phyloP scores from a whole-genome alignment of 2,113 vertebrate genomes.

The Tauraco erythrolophus region DNA sequence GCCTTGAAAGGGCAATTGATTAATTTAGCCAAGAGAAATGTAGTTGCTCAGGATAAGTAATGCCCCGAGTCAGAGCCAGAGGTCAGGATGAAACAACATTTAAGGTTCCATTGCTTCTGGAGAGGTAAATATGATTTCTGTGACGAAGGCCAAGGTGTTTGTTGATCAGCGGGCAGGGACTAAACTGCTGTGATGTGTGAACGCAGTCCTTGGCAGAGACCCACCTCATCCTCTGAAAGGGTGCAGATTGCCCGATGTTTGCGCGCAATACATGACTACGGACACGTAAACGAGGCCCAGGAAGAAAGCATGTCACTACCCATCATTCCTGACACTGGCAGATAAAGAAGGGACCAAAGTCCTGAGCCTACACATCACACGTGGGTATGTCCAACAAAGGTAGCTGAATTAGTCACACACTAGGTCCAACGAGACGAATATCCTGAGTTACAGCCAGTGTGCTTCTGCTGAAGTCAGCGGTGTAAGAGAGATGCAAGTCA shows the following conservation, averaged over 20 bases:
- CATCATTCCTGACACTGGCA: not conserved
- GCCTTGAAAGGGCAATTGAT: slow-evolving; percentile 20
- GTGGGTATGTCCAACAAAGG: not conserved
- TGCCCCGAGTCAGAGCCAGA: not conserved
- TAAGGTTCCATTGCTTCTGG: not conserved
- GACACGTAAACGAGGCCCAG: not conserved
- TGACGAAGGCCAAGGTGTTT: not conserved
- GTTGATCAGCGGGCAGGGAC: not conserved
- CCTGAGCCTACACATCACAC: not conserved
- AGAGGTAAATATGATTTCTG: slow-evolving; percentile 28
- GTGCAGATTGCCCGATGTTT: not conserved
- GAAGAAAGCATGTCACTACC: not conserved
- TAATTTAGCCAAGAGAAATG: slow-evolving; percentile 46
- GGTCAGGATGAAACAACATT: slow-evolving; percentile 4
- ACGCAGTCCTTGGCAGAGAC: not conserved
- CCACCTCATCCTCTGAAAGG: not conserved
- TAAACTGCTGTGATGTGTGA: not conserved
- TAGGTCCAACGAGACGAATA: not conserved
- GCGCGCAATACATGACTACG: not conserved
- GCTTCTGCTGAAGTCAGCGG: not conserved
- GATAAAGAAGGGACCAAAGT: not conserved
- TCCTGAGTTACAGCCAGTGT: not conserved
- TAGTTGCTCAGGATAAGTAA: slow-evolving; percentile 8
- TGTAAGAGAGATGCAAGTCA: not conserved
- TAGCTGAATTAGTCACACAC: too few species aligned